These are phyloP conservation scores for Charaxes varanes DNA, from an alignment of 1,140 invertebrate species.

Conservation along the genomic window DNA sequence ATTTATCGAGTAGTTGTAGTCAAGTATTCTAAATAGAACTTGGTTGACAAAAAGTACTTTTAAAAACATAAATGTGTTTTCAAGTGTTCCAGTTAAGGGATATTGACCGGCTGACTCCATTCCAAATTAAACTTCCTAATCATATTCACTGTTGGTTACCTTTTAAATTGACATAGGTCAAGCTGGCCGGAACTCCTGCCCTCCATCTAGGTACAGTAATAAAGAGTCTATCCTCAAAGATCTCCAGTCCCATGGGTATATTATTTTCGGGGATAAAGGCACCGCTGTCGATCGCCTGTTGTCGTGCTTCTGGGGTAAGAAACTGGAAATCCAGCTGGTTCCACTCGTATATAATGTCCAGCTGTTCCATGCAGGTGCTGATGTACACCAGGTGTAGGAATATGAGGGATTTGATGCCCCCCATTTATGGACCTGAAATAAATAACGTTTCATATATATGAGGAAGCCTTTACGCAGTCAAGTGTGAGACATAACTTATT, in stretches of 20 bases:
- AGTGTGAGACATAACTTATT: no score
- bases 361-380: conserved; percentile 75
- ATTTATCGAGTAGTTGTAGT: no score
- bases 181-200: conserved; percentile 80
- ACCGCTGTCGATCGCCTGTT: conserved; percentile 71
- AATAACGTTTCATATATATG: no score
- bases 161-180: conserved; percentile 82
- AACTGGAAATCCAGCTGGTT: conserved; percentile 82
- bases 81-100: no score
- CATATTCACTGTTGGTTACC: no score
- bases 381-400: conserved; percentile 44
- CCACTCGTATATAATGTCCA: conserved; percentile 81
- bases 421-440: conserved; percentile 48
- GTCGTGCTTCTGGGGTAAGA: conserved; percentile 70
- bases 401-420: conserved; percentile 40
- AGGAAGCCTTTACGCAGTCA: no score
- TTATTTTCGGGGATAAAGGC: conserved; percentile 80
- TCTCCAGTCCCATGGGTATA: conserved; percentile 81
- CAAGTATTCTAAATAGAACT: no score
- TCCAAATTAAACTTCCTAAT: no score
- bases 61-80: no score
- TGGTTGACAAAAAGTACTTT: no score
- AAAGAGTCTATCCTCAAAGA: conserved; percentile 78
- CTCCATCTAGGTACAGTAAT: conserved; percentile 84
- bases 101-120: no score